Percentiles rank a stretch among this genome's conserved stretches.
phyloP scores from a whole-genome alignment of 1,140 invertebrate species.

The Lasaia peninsularis region DNA sequence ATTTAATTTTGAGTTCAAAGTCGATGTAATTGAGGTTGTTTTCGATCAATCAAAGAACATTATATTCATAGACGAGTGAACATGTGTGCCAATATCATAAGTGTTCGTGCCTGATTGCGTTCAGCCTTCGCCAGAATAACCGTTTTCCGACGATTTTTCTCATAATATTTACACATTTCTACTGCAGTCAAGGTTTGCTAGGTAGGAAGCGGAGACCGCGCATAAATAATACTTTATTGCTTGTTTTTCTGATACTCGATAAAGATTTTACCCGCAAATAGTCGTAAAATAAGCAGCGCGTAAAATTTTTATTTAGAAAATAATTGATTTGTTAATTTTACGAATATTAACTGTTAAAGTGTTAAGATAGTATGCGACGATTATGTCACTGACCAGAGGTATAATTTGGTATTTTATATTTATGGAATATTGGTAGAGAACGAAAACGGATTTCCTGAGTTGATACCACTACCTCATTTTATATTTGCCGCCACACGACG shows the following conservation, averaged over 20 bases:
- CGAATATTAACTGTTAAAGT: no score
- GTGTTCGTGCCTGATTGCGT: conserved; percentile 57
- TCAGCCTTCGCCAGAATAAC: conserved; percentile 62
- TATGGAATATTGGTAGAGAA: no score
- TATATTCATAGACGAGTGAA: conserved; percentile 51
- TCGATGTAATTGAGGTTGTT: conserved; percentile 15
- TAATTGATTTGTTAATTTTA: not conserved
- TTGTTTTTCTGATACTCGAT: conserved; percentile 2
- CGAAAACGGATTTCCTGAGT: no score
- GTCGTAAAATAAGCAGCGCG: not conserved
- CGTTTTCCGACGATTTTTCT: conserved; percentile 72
- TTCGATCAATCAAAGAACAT: conserved; percentile 24
- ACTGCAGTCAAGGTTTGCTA: conserved; percentile 49
- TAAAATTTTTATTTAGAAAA: not conserved
- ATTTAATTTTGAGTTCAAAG: conserved; percentile 28
- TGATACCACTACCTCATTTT: no score
- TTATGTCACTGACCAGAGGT: no score
- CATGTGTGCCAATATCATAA: conserved; percentile 74
- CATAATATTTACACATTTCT: conserved; percentile 52
- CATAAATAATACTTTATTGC: conserved; percentile 9
- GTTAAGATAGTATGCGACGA: no score
- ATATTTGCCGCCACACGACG: no score
- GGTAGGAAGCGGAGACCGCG: conserved; percentile 34
- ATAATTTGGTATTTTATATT: no score
- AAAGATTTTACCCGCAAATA: not conserved